Base-by-base conservation (phyloP, 2,113 vertebrate species). In the Podilymbus podiceps region DNA sequence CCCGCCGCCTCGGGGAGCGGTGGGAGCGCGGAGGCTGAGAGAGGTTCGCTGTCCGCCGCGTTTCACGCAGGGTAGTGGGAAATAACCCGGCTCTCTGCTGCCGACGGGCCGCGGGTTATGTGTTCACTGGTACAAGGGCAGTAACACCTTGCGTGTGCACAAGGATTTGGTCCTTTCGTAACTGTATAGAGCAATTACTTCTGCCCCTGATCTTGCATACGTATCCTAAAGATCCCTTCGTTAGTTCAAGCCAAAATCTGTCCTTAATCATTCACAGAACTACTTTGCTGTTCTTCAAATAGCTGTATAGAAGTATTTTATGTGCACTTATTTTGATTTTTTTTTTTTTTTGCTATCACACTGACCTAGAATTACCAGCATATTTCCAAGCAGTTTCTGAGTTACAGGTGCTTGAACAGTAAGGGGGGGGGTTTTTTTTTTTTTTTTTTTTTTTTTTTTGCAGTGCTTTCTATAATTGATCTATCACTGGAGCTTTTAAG, bases 31-130 rank as follows among this genome's bases (percentile, higher is more conserved):
- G 15, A 17, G 33, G 6, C 1, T 2, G 42, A 13, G 15, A 3
- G 2, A 0, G 18, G 3, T 1, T 16, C 38, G 2, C 0, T 0
- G 1, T 2, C 9, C 22, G 14, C 24, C 15, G 10, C 6, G 0
- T 33, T 40, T 6, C 12, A 1, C 16, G 1, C 15, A 1, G 66
- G n/a, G 21, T 14, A 2, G 15, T 4, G 31, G 2, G 4, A 0
- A 2, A 3, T 2, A 28, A 2, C 6, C 0, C 0, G 12, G 25
- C 4, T 9, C 7, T 19, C 14, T 2, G 1, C 8, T 20, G 35
- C 46, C 14, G 33, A 8, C 8, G 13, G 28, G 55, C 28, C 23
- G 17, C 6, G 46, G 6, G 24, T 27, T 19, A 5, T 0, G 5
- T 2, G 22, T 42, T 42, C 28, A 0, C 5, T 15, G 33, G 8